These are phyloP conservation scores for Pseudomyrmex cubaensis DNA, from an alignment of 1,140 invertebrate species.

Conservation along the genomic window DNA sequence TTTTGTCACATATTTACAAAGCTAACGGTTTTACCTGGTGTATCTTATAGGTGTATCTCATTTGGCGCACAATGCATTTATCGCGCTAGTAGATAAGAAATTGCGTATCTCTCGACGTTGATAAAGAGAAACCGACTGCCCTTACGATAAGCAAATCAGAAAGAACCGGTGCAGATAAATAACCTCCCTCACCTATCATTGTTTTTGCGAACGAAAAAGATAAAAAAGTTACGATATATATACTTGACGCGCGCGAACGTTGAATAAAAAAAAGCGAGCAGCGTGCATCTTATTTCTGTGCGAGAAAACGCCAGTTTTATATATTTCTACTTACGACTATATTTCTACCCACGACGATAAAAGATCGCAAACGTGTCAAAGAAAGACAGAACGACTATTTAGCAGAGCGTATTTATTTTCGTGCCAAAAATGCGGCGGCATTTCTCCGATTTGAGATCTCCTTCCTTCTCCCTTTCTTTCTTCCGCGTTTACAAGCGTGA, in stretches of 20 bases:
- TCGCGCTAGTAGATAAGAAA: slow-evolving; percentile 51
- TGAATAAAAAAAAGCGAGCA: neutral
- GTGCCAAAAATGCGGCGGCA: slow-evolving; percentile 9
- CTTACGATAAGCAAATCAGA: slow-evolving; percentile 58
- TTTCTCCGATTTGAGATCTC: slow-evolving; percentile 13
- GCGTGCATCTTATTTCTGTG: slow-evolving; percentile 4
- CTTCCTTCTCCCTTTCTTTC: slow-evolving; percentile 47
- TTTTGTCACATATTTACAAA: neutral
- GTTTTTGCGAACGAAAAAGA: slow-evolving; percentile 21
- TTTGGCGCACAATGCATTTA: slow-evolving; percentile 32
- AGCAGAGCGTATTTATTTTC: slow-evolving; percentile 9
- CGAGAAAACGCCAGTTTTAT: neutral
- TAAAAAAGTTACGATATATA: slow-evolving; percentile 12
- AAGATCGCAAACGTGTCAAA: neutral
- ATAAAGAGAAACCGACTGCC: slow-evolving; percentile 12
- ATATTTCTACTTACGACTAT: neutral
- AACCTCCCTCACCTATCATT: neutral
- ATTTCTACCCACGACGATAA: neutral
- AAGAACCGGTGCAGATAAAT: slow-evolving; percentile 1
- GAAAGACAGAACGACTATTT: neutral
- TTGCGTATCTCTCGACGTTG: slow-evolving; percentile 41
- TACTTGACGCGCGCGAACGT: neutral
- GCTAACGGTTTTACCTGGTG: no score
- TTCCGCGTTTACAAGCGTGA: slow-evolving; percentile 47
- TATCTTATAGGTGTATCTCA: slow-evolving; percentile 14